Conservation (phyloP, 1,140 invertebrate species). For the Melanaphis sacchari region DNA sequence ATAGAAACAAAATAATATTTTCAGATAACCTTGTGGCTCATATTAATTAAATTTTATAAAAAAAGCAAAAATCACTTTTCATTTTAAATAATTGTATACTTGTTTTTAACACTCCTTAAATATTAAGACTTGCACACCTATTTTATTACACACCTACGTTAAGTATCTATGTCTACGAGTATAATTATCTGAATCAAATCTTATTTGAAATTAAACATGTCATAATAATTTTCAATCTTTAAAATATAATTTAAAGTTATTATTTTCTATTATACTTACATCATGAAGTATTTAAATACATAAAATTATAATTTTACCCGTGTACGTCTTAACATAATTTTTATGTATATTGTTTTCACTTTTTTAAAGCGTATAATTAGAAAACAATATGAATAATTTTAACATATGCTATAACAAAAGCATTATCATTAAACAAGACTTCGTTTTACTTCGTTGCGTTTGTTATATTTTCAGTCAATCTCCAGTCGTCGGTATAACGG, state of each 20-base stretch:
- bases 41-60: background rate
- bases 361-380: background rate
- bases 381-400: background rate
- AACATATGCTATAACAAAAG: background rate
- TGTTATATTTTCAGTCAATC: background rate
- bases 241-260: background rate
- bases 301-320: background rate
- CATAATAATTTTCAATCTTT: background rate
- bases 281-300: background rate
- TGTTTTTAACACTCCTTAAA: background rate
- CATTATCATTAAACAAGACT: background rate
- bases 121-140: background rate
- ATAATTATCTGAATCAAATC: background rate
- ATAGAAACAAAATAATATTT: background rate
- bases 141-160: background rate
- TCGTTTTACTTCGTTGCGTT: slow-evolving; percentile 22
- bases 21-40: background rate
- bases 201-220: background rate
- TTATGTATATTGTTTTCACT: background rate
- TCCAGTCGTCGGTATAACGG: background rate
- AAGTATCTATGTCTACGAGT: too few relatives aligned
- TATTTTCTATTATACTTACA: background rate
- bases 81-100: slow-evolving; percentile 1
- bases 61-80: background rate
- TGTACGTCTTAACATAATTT: background rate